Base-by-base conservation (phyloP, 2,797 vertebrate genomes). In the Mormyrops attenuatus region DNA sequence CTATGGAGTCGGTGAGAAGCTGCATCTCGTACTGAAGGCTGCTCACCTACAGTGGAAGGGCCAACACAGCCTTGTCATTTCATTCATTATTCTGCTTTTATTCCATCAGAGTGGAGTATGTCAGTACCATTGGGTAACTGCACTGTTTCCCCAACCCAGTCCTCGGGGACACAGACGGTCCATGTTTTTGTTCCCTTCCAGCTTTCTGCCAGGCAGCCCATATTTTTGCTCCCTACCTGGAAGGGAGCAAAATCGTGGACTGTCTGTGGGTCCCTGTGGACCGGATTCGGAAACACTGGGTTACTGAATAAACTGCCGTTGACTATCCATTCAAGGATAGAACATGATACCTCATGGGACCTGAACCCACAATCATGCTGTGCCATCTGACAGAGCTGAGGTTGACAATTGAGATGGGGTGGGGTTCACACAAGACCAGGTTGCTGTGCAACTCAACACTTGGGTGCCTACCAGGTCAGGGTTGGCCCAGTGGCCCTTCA, bases 401-500 rank as follows among this genome's bases (percentile, higher is more conserved):
- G 57, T 9, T 66, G 60, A 66, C 30, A 73, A 30, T 0, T 6
- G 30, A 26, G 34, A 73, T 38, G 60, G 30, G 30, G 3, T 73
- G 69, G 69, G 69, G 13, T 73, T 73, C 66, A 34, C 66, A 38
- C 30, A 13, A 73, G 30, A 15, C 5, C 66, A 38, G 30, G 26
- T 15, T 2, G 30, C 30, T 30, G 73, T 44, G 73, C 15, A 3
- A 77, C 69, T 80, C 73, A 44, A 80, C 17, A 13, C 13, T 15
- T 20, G 30, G 52, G n/a, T 30, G 38, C 96, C 93, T 95, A 99
- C 99, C 97, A 99, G 93, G 92, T 99, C 98, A 53, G 99, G 99
- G 91, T 99, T 99, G 88, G 99, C 98, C 98, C 98, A 98, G 92
- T 99, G 99, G 89, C 99, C 98, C 94, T 99, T 99, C 88, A 99